A percentile compares a stretch with the other conserved stretches of the same genome.
Evolutionary conservation across 2,113 vertebrate genomes (phyloP).

Genomic region (Corapipo altera): DNA sequence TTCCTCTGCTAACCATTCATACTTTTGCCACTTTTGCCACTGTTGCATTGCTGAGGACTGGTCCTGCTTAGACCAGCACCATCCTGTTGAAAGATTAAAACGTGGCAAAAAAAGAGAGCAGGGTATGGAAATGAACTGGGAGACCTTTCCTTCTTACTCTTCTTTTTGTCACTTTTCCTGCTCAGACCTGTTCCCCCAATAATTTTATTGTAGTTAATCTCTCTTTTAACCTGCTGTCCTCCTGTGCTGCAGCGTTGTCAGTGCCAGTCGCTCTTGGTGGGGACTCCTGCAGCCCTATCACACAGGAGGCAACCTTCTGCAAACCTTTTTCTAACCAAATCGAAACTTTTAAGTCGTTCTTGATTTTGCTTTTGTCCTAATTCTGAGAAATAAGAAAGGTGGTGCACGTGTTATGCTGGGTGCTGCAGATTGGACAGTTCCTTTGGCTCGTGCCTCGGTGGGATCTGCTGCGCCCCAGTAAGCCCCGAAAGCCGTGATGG

Average conservation of each 20-base stretch:
- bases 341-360: neutral
- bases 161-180: neutral
- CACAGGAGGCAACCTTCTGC: neutral
- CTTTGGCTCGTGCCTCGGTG: fast-evolving
- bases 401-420: fast-evolving
- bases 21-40: neutral
- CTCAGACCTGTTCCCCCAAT: neutral
- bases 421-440: neutral
- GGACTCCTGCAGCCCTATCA: fast-evolving
- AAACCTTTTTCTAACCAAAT: neutral
- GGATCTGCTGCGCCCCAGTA: neutral
- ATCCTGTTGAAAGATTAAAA: neutral
- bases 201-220: neutral
- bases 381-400: too few species aligned
- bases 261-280: fast-evolving
- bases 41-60: neutral
- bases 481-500: fast-evolving
- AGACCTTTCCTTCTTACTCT: neutral
- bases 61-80: neutral
- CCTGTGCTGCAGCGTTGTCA: fast-evolving
- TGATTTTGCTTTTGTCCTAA: neutral
- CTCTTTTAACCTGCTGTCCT: neutral
- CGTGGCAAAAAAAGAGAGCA: neutral
- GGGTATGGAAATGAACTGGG: neutral
- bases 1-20: neutral